These are phyloP conservation scores for Aplocera efformata DNA, from an alignment of 2,888 invertebrate genomes.

Conservation along the genomic window DNA sequence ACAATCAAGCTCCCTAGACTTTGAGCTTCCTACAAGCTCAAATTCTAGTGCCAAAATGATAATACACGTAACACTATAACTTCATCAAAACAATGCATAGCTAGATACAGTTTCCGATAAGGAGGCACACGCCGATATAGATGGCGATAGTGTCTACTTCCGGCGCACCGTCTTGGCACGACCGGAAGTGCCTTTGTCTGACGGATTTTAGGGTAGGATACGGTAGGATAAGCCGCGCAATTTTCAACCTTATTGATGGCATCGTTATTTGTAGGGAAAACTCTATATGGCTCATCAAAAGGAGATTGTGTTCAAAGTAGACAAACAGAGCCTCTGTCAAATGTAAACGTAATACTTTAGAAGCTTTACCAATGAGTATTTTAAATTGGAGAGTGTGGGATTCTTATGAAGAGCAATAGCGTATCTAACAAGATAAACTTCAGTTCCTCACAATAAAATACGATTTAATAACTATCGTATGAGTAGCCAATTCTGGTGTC, in stretches of 20 bases:
- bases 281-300: conserved; percentile 25
- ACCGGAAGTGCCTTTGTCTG: conserved; percentile 61
- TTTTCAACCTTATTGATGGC: conserved; percentile 22
- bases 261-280: conserved; percentile 19
- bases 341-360: conserved; percentile 1
- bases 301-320: conserved; percentile 11
- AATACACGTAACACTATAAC: conserved; percentile 15
- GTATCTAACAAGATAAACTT: no score
- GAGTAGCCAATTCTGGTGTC: no score
- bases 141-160: conserved; percentile 50
- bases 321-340: conserved; percentile 5
- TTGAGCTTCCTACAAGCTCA: no score
- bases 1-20: no score
- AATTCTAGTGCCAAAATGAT: conserved; percentile 8
- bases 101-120: conserved; percentile 32
- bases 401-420: no score
- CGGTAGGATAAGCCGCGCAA: conserved; percentile 19
- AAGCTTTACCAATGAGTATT: no score
- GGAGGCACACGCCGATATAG: conserved; percentile 26
- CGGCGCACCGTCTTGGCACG: conserved; percentile 45
- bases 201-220: conserved; percentile 29
- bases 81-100: conserved; percentile 23
- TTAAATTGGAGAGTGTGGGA: no score
- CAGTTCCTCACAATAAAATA: no score
- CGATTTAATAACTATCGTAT: no score